Conservation (phyloP, 2,113 vertebrate genomes). For the Etia nguti region DNA sequence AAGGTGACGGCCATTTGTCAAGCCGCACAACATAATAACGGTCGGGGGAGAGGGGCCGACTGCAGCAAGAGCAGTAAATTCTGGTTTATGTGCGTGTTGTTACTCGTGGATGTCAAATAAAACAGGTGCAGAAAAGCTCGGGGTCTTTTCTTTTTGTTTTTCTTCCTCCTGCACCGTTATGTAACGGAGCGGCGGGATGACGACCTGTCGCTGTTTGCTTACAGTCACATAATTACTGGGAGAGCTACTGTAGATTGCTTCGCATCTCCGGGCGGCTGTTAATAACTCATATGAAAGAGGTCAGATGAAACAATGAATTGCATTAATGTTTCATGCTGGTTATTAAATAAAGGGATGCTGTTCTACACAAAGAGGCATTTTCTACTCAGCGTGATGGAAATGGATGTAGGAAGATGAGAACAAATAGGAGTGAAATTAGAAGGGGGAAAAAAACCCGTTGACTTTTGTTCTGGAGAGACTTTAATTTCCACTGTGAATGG, state of each 20-base stretch:
- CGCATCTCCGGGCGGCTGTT: not conserved
- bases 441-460: not conserved
- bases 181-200: not conserved
- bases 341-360: not conserved
- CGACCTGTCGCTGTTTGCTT: not conserved
- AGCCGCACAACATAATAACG: conserved; percentile 12
- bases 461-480: not conserved
- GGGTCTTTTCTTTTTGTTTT: not conserved
- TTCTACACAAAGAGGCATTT: not conserved
- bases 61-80: conserved; percentile 1
- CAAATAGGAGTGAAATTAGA: not conserved
- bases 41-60: conserved; percentile 1
- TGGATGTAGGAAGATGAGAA: not conserved
- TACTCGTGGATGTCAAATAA: conserved; percentile 56
- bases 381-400: not conserved
- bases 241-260: not conserved
- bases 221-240: conserved; percentile 1
- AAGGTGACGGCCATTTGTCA: conserved; percentile 44
- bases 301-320: conserved; percentile 8
- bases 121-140: conserved; percentile 23
- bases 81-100: conserved; percentile 19
- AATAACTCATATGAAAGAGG: conserved; percentile 23
- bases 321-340: conserved; percentile 8
- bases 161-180: conserved; percentile 14
- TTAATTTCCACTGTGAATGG: not conserved